Percentiles rank a stretch among this genome's conserved stretches.
Evolutionary conservation across 2,888 invertebrate species (phyloP).

Genomic region (Lasioglossum zephyrum): DNA sequence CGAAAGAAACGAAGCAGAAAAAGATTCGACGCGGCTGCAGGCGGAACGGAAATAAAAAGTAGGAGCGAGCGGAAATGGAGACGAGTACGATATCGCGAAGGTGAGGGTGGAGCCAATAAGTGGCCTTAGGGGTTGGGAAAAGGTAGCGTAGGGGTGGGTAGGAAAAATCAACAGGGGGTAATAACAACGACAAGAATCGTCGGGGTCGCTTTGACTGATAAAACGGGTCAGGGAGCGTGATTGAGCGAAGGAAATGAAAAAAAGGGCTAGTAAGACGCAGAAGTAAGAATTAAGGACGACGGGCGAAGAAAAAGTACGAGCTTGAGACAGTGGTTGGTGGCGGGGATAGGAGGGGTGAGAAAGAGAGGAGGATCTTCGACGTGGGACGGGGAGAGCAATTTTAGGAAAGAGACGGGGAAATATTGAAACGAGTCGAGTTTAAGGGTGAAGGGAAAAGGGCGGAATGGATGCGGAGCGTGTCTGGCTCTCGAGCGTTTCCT

Average conservation of each 20-base stretch:
- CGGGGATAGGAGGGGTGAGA: background rate
- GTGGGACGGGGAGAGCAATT: slow-evolving; percentile 4
- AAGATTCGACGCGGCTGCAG: background rate
- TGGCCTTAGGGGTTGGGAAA: background rate
- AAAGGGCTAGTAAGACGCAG: background rate
- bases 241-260: slow-evolving; percentile 28
- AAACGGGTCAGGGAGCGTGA: slow-evolving; percentile 17
- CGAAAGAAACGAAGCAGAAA: background rate
- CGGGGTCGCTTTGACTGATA: slow-evolving; percentile 35
- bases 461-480: slow-evolving; percentile 39
- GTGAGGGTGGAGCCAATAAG: no score
- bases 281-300: background rate
- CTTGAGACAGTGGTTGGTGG: background rate
- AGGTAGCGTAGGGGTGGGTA: background rate
- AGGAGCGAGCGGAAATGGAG: background rate
- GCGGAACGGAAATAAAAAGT: slow-evolving; percentile 4
- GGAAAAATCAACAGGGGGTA: slow-evolving; percentile 14
- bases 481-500: slow-evolving; percentile 55
- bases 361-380: background rate
- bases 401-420: slow-evolving; percentile 21
- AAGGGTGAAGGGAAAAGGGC: background rate
- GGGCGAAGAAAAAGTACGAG: background rate
- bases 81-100: background rate
- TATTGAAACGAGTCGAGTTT: slow-evolving; percentile 27
- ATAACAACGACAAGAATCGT: background rate